Base-by-base conservation (phyloP, 2,797 vertebrate genomes). In the Perdix hodgsoniae region DNA sequence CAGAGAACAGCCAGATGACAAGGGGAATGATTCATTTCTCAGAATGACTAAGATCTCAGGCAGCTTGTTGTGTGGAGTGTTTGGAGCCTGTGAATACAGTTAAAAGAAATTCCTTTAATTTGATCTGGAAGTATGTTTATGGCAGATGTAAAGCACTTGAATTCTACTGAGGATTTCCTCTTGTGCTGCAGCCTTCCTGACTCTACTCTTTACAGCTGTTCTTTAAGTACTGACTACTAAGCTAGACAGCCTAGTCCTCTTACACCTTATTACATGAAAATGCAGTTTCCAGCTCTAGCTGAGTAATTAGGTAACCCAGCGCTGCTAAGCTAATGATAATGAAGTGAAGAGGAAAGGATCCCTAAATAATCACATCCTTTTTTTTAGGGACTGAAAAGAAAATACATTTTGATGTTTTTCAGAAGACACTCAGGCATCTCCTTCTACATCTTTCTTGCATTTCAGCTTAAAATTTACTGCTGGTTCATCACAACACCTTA, bases 11-110 rank as follows among this genome's bases (percentile, higher is more conserved):
- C 83, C 90, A 93, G 67, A 86, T 24, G 65, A 94, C 95, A 92
- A 67, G 93, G 80, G 69, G 96, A 94, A 91, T 95, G 94, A 97
- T 96, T 97, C 91, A 97, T 96, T 95, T 94, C 95, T 96, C 81
- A 88, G 90, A 91, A 96, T 96, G 89, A 93, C 96, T 96, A 91
- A 96, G 91, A 97, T 96, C 93, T 90, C 85, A 29, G 83, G 64
- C 91, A 70, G 74, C 90, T 97, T 88, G 83, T 90, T 78, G 94
- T 96, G 92, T 39, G 2, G 29, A 31, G 19, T 90, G 93, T 95
- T 95, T 89, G 89, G 92, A 94, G 91, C 60, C 29, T 66, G 86
- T 67, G 84, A 83, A 92, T 33, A 74, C 70, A 91, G 76, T 81
- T 80, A 81, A 95, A 84, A 88, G 96, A 93, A 81, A 91, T 94